Evolutionary conservation across 2,888 invertebrate genomes (phyloP), one percentile per base, ranked within the genome.

Genomic region (Andrena minutula): DNA sequence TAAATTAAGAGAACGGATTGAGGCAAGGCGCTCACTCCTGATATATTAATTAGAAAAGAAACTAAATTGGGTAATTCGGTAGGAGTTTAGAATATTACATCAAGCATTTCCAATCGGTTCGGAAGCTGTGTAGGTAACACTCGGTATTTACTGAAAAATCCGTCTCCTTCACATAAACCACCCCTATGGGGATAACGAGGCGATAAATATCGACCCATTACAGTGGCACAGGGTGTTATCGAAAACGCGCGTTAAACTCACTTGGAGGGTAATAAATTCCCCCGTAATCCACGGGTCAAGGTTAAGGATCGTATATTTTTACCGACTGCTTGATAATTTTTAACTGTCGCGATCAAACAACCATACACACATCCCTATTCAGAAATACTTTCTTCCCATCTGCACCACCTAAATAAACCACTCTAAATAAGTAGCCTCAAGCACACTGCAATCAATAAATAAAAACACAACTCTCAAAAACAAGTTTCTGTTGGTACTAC

Each of bases 211-310:
- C 85, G 85, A 83, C 65, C 87, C 73, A 83, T 84, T 84, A 76
- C 76, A 81, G 75, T 79, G 71, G 82, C 79, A 74, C 76, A 79
- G 77, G 85, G 85, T 78, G 86, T 91, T 89, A 90, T 90, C 86
- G 86, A 89, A 87, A 87, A 86, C 83, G 86, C 82, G 83, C 86
- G 87, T 90, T 89, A 90, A 90, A 84, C 88, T 88, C 88, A 88
- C 88, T 86, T 77, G 51, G 79, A 75, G 78, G 81, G 86, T 83
- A 84, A 84, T 90, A 89, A 89, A 88, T 78, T 85, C 86, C 86
- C 78, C 70, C 75, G 35, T 75, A 68, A 70, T 70, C 26, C 79
- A 35, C 68, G 65, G 87, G 85, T 90, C 89, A 90, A 88, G 88
- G 90, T 84, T 82, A 77, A 82, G 64, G 63, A 53, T 69, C 47